These are phyloP conservation scores for Orthonevra nobilis DNA, from an alignment of 2,888 invertebrate species.

Conservation along the genomic window DNA sequence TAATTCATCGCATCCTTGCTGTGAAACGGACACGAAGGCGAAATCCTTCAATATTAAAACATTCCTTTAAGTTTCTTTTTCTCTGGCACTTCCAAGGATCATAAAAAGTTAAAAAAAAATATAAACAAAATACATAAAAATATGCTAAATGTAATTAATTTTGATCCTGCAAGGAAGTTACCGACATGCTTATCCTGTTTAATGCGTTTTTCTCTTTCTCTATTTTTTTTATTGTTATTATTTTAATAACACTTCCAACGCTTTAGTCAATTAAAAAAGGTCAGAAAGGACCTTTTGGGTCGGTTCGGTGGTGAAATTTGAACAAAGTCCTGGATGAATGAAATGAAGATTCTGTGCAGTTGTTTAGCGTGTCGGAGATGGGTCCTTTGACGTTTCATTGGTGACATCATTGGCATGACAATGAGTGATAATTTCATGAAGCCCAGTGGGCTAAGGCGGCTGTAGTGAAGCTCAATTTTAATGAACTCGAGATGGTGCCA, in stretches of 20 bases:
- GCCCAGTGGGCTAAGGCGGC: too few relatives aligned
- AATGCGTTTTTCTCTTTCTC: not conserved
- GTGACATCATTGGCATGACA: constrained; percentile 3
- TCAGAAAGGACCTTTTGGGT: not conserved
- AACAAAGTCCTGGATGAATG: too few relatives aligned
- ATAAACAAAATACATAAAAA: not conserved
- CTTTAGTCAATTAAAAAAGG: constrained; percentile 33
- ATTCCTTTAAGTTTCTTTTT: too few relatives aligned
- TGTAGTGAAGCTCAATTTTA: too few relatives aligned
- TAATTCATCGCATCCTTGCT: not conserved
- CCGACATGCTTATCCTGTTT: constrained; percentile 13
- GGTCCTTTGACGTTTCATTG: constrained; percentile 3
- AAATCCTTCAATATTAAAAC: constrained; percentile 5
- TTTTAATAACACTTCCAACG: constrained; percentile 1
- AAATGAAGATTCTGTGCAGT: constrained; percentile 3
- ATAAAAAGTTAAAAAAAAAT: not conserved
- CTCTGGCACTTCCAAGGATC: not conserved
- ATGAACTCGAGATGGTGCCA: too few relatives aligned
- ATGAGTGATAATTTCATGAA: not conserved
- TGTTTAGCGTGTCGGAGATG: too few relatives aligned
- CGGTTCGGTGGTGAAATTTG: too few relatives aligned
- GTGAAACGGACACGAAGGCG: not conserved
- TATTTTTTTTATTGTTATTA: constrained; percentile 1
- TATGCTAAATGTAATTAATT: constrained; percentile 28
- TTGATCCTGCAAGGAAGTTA: constrained; percentile 25